phyloP scores from a whole-genome alignment of 2,113 vertebrate species.

The Lucifuga dentata region DNA sequence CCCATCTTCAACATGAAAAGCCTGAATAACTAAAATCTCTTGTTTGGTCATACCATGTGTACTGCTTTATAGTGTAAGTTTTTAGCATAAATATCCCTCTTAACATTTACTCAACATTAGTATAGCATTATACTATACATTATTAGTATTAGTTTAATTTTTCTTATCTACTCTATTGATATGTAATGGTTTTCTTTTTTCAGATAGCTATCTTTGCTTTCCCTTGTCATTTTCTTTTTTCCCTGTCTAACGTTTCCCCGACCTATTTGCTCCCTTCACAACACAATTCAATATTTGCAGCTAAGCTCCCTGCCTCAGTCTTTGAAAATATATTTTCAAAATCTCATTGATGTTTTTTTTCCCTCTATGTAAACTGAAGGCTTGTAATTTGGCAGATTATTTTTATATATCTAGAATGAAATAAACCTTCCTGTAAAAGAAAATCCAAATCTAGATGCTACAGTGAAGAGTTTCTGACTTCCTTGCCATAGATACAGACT shows the following conservation, averaged over 20 bases:
- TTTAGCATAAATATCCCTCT: too few species aligned
- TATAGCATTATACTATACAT: too few species aligned
- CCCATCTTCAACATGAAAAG: too few species aligned
- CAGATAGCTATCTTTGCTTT: slow-evolving; percentile 47
- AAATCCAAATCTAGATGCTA: slow-evolving; percentile 54
- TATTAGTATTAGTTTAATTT: too few species aligned
- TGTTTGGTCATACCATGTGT: too few species aligned
- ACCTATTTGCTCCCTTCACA: slow-evolving; percentile 74
- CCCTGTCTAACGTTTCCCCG: slow-evolving; percentile 67
- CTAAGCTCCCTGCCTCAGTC: slow-evolving; percentile 69
- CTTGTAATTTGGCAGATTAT: slow-evolving; percentile 78
- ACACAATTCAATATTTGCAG: slow-evolving; percentile 77
- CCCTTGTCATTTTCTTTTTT: slow-evolving; percentile 63
- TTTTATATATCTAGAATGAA: slow-evolving; percentile 65
- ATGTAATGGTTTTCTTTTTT: slow-evolving; percentile 65
- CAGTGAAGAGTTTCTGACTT: slow-evolving; percentile 64
- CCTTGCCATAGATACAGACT: slow-evolving; percentile 39
- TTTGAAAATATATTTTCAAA: slow-evolving; percentile 76
- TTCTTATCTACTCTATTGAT: too few species aligned
- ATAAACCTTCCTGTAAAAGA: slow-evolving; percentile 55
- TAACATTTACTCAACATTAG: too few species aligned
- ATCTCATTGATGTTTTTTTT: slow-evolving; percentile 71
- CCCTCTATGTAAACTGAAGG: slow-evolving; percentile 54
- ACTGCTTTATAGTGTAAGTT: too few species aligned
- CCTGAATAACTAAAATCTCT: too few species aligned